Evolutionary conservation across 2,888 invertebrate species (phyloP).

Genomic region (Eupeodes latifasciatus): DNA sequence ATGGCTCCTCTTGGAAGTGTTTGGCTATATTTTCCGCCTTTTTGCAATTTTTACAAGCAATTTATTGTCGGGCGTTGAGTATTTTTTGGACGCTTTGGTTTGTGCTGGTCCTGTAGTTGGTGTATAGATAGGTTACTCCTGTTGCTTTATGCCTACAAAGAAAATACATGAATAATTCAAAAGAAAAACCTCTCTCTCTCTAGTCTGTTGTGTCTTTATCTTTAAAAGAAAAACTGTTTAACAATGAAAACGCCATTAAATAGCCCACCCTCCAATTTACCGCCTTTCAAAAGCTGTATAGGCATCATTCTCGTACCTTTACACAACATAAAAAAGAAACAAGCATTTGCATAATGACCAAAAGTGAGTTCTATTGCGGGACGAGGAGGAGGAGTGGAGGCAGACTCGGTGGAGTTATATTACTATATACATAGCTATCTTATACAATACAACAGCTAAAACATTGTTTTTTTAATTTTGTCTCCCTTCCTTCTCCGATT

Average conservation of each 20-base stretch:
- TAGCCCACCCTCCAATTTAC: conserved; percentile 40
- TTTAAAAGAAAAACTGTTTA: conserved; percentile 64
- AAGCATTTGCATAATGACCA: conserved; percentile 70
- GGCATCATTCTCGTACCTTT: conserved; percentile 8
- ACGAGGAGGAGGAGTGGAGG: no score
- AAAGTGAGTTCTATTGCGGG: conserved; percentile 46
- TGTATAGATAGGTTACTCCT: conserved; percentile 46
- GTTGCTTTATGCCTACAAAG: conserved; percentile 55
- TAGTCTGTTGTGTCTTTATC: conserved; percentile 63
- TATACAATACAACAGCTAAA: background rate
- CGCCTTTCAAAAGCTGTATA: conserved; percentile 9
- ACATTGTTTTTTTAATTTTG: background rate
- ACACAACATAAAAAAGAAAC: conserved; percentile 12
- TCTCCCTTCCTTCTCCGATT: background rate
- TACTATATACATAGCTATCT: background rate
- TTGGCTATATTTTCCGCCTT: conserved; percentile 60
- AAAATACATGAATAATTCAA: conserved; percentile 67
- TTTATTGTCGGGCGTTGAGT: conserved; percentile 59
- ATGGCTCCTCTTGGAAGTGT: conserved; percentile 50
- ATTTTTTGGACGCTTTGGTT: conserved; percentile 49
- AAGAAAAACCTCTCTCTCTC: conserved; percentile 44
- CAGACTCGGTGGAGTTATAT: no score
- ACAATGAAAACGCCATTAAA: conserved; percentile 74
- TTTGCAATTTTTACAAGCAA: conserved; percentile 66
- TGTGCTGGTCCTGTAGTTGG: background rate